Evolutionary conservation across 1,140 invertebrate genomes (phyloP).

Genomic region (Leptinotarsa texana): DNA sequence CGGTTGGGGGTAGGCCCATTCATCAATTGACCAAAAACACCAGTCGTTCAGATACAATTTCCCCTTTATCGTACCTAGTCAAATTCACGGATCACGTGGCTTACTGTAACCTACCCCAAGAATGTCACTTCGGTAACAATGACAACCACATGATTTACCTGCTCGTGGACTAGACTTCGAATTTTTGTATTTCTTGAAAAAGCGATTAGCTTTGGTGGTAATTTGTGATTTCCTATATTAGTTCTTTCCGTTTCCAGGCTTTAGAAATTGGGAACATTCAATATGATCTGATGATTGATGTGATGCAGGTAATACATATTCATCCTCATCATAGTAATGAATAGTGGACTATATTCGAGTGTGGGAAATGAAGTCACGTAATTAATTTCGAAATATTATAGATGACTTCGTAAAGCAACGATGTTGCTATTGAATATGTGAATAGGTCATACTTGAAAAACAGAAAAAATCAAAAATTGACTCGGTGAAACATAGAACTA

Average conservation of each 20-base stretch:
- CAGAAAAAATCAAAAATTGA: too few species aligned
- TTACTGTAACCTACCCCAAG: conserved; percentile 47
- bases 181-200: conserved; percentile 31
- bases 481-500: too few species aligned
- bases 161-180: conserved; percentile 33
- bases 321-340: not conserved
- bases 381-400: too few species aligned
- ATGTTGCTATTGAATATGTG: too few species aligned
- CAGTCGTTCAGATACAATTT: conserved; percentile 29
- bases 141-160: conserved; percentile 46
- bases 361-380: too few species aligned
- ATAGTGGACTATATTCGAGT: not conserved
- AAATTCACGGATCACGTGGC: conserved; percentile 30
- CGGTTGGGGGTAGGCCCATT: conserved; percentile 47
- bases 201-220: conserved; percentile 40
- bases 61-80: not conserved
- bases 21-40: conserved; percentile 51
- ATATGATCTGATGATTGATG: conserved; percentile 7
- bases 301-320: conserved; percentile 13
- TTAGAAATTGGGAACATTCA: not conserved
- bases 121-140: conserved; percentile 38
- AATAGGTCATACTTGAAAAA: too few species aligned
- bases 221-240: conserved; percentile 43
- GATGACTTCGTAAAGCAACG: too few species aligned
- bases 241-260: conserved; percentile 24